Percentiles rank a stretch among this genome's conserved stretches.
These are phyloP conservation scores for Psylliodes chrysocephalus DNA, from an alignment of 2,888 invertebrate species.

Conservation along the genomic window DNA sequence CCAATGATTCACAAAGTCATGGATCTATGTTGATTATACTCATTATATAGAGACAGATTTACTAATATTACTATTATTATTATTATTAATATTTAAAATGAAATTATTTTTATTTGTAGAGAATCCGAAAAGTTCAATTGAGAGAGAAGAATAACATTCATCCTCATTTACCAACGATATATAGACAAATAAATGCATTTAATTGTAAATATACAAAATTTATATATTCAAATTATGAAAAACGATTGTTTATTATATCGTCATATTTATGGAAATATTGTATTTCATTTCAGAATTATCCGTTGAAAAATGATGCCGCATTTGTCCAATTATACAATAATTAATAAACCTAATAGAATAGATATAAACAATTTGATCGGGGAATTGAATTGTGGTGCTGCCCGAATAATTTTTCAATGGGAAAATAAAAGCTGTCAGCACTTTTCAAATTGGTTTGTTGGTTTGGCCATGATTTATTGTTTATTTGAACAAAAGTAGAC, in stretches of 20 bases:
- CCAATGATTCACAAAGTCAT: no score
- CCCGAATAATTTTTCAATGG: constrained; percentile 37
- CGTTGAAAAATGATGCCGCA: not conserved
- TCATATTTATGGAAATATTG: not conserved
- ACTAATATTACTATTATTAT: no score
- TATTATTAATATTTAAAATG: no score
- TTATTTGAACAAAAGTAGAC: constrained; percentile 22
- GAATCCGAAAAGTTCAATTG: no score
- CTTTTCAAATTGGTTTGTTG: constrained; percentile 46
- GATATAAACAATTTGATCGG: not conserved
- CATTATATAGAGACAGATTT: no score
- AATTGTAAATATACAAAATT: no score
- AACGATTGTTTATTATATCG: not conserved
- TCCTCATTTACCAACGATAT: no score
- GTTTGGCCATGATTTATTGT: constrained; percentile 35
- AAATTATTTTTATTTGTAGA: no score
- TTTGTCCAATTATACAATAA: not conserved
- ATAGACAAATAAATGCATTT: no score
- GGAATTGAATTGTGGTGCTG: not conserved
- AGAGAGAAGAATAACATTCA: no score
- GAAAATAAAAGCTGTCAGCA: constrained; percentile 42
- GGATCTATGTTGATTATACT: no score
- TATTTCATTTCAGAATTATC: not conserved
- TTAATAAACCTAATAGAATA: not conserved
- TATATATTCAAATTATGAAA: not conserved